Base-by-base conservation (phyloP, 2,113 vertebrate species). In the Platichthys flesus region DNA sequence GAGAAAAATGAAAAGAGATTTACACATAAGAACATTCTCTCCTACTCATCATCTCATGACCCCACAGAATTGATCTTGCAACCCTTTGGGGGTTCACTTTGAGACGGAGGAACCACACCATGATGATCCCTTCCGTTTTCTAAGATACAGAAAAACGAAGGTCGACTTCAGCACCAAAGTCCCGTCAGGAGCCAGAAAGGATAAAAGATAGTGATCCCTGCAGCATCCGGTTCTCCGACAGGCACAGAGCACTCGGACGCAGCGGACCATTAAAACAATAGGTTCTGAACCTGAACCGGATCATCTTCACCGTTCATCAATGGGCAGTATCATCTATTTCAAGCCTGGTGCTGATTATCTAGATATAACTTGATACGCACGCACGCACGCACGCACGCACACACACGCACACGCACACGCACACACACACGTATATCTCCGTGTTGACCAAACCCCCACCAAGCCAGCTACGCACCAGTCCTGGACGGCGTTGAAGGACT, bases 401-500 rank as follows among this genome's bases (percentile, higher is more conserved):
- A 57, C 7, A 55, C 18, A n/a, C 54, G 45, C 58, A 23, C 24
- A 24, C 2, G 2, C 21, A n/a, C 52, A 73, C 26, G 21, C 56
- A n/a, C 9, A 0, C 31, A 24, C 28, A 57, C 7, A 55, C 18
- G 16, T 16, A 18, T 15, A 57, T 31, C 31, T 31, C 6, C 6
- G 8, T 7, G 15, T 20, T 52, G n/a, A 56, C 35, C 37, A n/a
- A 5, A 21, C 24, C 16, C 26, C 23, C 40, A 35, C 21, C 23
- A 31, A 51, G 52, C 23, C 37, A 71, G 47, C 88, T 13, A 90
- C 96, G 45, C 95, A 99, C 98, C 98, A 99, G 93, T 99, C 98
- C 91, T 99, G 97, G 63, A 95, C 94, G 0, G 93, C 93, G 8
- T 92, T 92, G 78, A 95, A 94, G 23, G 94, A 95, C 65, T 95